Percentiles rank a stretch among this genome's conserved stretches.
These are phyloP conservation scores for Xiphophorus maculatus DNA, from an alignment of 2,113 vertebrate genomes.

Conservation along the genomic window DNA sequence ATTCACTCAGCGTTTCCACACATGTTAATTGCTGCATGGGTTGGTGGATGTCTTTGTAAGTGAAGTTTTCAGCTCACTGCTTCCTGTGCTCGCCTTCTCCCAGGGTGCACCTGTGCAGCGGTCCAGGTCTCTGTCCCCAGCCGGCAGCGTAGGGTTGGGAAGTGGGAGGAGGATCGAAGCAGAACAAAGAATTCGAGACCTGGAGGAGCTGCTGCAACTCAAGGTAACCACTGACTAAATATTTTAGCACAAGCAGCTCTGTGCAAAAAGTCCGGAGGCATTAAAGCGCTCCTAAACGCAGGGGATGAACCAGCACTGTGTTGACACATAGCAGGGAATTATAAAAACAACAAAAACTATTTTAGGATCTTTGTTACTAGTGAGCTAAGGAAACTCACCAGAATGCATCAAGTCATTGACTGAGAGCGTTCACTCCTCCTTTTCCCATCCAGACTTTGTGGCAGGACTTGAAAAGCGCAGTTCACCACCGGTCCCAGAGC, in stretches of 20 bases:
- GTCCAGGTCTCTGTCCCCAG: constrained; percentile 94
- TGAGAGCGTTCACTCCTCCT: too few species aligned
- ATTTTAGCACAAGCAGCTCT: not conserved
- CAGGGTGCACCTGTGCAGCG: constrained; percentile 90
- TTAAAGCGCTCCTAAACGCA: not conserved
- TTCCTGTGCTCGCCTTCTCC: constrained; percentile 84
- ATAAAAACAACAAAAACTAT: not conserved
- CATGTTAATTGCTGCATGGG: constrained; percentile 92
- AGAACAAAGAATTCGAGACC: constrained; percentile 84
- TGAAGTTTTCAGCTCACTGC: constrained; percentile 78
- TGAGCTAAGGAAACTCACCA: too few species aligned
- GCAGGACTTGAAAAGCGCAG: too few species aligned
- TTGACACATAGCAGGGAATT: not conserved
- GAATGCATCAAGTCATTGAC: too few species aligned
- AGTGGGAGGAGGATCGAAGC: constrained; percentile 78
- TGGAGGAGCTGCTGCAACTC: constrained; percentile 84
- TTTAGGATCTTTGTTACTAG: too few species aligned
- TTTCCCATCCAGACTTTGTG: too few species aligned
- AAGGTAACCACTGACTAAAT: constrained; percentile 83
- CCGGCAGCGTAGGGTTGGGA: constrained; percentile 78
- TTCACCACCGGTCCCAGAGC: too few species aligned
- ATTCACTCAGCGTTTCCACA: constrained; percentile 85
- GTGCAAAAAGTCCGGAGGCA: not conserved
- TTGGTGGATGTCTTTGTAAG: constrained; percentile 80
- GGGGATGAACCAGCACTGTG: not conserved